Evolutionary conservation across 2,113 vertebrate species (phyloP), one percentile per base, ranked within the genome.

Genomic region (Xiphorhynchus elegans): DNA sequence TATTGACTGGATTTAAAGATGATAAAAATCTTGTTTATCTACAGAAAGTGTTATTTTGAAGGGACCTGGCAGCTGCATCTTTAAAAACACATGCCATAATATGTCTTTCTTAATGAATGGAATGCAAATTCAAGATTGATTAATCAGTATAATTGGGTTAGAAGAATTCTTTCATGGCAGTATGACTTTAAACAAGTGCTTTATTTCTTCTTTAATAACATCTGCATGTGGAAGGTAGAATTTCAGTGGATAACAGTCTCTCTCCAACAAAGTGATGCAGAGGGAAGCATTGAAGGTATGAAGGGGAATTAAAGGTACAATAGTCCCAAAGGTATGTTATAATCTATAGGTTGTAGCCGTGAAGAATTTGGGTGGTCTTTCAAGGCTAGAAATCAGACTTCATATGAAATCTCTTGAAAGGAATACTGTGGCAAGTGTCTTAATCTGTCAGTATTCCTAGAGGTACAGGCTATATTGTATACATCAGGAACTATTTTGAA

Each of bases 31-130:
- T 90, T 84, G 5, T 68, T 72, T 72, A 64, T 70, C 18, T 91
- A 56, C 83, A 94, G 85, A 73, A 97, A 87, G 42, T 56, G n/a
- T 77, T 93, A 87, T 6, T 97, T 91, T 93, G 94, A 90, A 92
- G 76, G n/a, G 47, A 87, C 46, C n/a, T 94, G 64, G 25, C 24
- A 72, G 72, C 84, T 79, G 42, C 50, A 13, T 83, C 35, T 88
- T 76, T 64, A 56, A 81, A 93, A 70, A 37, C 49, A 50, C 19
- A 9, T 81, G 37, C 44, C 19, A 5, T 56, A 11, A 9, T 73
- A 0, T 66, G 87, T 64, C 59, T 73, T 89, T 64, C 59, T 69
- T 66, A 60, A 40, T 76, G 42, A 28, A 16, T 39, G 3, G 67
- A 77, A 33, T 72, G 37, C 33, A 80, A 80, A 62, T 77, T 66